Conservation (phyloP, 2,888 invertebrate genomes). For the Thecophora atra region DNA sequence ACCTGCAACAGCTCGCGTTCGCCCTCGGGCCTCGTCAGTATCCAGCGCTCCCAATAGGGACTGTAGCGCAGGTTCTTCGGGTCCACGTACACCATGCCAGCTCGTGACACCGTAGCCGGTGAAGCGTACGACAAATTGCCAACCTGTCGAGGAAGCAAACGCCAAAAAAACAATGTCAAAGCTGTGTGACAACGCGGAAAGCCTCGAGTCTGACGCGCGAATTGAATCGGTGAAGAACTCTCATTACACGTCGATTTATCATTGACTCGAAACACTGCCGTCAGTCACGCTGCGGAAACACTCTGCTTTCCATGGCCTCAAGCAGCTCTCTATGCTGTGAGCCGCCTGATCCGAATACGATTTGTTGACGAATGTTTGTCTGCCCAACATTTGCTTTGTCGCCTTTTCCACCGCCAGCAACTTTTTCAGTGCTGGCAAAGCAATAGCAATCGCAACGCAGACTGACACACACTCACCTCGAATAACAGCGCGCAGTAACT, state of each 20-base stretch:
- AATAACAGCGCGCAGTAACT: constrained; percentile 85
- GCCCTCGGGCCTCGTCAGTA: constrained; percentile 68
- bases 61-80: constrained; percentile 88
- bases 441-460: not conserved
- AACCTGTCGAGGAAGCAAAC: constrained; percentile 68
- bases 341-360: constrained; percentile 15
- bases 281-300: not conserved
- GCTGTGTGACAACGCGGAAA: not conserved
- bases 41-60: constrained; percentile 90
- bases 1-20: constrained; percentile 67
- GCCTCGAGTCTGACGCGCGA: constrained; percentile 8
- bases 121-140: constrained; percentile 90
- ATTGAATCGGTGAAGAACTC: constrained; percentile 14
- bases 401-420: not conserved
- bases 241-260: constrained; percentile 41
- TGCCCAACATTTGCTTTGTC: no score
- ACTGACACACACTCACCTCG: constrained; percentile 70
- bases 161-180: constrained; percentile 13
- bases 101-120: constrained; percentile 91
- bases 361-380: not conserved
- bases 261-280: constrained; percentile 9
- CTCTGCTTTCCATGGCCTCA: not conserved
- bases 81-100: constrained; percentile 94
- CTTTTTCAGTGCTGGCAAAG: not conserved
- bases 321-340: not conserved